Evolutionary conservation across 2,888 invertebrate species (phyloP), one percentile per base, ranked within the genome.

Genomic region (Trypoxylon attenuatum): DNA sequence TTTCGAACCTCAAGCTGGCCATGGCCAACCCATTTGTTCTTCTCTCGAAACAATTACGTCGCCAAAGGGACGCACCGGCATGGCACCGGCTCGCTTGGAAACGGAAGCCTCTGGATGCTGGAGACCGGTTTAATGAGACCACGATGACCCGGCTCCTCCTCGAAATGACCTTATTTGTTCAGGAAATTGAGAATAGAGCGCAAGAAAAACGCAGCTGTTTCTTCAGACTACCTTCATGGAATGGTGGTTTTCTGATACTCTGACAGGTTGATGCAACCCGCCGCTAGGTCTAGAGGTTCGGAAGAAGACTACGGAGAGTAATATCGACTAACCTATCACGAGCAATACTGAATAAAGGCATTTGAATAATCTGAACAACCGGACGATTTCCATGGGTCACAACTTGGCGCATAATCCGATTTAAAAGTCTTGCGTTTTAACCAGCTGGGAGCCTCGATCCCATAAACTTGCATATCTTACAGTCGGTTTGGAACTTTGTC

Each of bases 1-100:
- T 10, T 0, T 23, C 13, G 5, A 29, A 21, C 13, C 33, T 4
- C 10, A 10, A 10, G 25, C 29, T 13, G 13, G 5, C 13, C 25
- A 38, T n/a, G n/a, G n/a, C n/a, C 54, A 10, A 13, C 29, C 13
- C 60, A 61, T 25, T 58, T 53, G 52, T 57, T 58, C 33, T 33
- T 33, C 47, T 38, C 19, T 39, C 33, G 65, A 58, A 65, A 73
- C 65, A 61, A 71, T 66, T 68, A 70, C 60, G 51, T 63, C 52
- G 59, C 54, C 45, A 42, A 64, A 61, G 51, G 43, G 23, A n/a
- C n/a, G n/a, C n/a, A n/a, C n/a, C n/a, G n/a, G n/a, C n/a, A n/a
- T n/a, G 22, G 53, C 66, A 16, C 21, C 15, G 23, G 52, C 49
- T 39, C 16, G 19, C 18, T 2, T n/a, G 22, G 52, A 18, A 21